A percentile compares a stretch with the other conserved stretches of the same genome.
Conservation (phyloP, 1,140 invertebrate species). For the Drosophila arizonae region DNA sequence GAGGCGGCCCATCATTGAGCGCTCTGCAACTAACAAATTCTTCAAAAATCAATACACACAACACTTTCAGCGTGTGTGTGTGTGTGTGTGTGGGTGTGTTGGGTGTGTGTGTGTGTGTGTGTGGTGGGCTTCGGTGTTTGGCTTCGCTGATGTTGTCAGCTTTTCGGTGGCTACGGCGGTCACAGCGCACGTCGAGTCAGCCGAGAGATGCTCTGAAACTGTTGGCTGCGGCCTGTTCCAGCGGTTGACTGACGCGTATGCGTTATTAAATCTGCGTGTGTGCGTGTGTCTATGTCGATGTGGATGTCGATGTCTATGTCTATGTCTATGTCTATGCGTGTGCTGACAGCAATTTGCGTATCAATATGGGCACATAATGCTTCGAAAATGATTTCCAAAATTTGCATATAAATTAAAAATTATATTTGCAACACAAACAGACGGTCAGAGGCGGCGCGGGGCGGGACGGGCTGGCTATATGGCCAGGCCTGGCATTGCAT, state of each 20-base stretch:
- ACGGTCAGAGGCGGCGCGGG: slow-evolving; percentile 12
- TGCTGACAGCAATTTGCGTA: slow-evolving; percentile 80
- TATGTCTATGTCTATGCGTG: slow-evolving; percentile 56
- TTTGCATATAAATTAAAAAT: slow-evolving; percentile 82
- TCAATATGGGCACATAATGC: slow-evolving; percentile 81
- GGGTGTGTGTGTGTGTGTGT: slow-evolving; percentile 12
- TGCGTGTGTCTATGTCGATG: slow-evolving; percentile 8
- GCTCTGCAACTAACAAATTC: slow-evolving; percentile 53
- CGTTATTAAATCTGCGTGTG: slow-evolving; percentile 76
- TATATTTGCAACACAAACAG: slow-evolving; percentile 80
- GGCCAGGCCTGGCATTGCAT: slow-evolving; percentile 13
- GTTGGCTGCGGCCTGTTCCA: slow-evolving; percentile 67
- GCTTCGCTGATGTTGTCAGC: slow-evolving; percentile 57
- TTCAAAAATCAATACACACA: slow-evolving; percentile 61
- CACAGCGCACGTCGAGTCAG: slow-evolving; percentile 29
- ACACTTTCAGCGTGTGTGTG: slow-evolving; percentile 2
- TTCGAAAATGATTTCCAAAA: slow-evolving; percentile 81
- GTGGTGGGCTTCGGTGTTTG: slow-evolving; percentile 35
- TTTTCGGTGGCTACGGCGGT: slow-evolving; percentile 59
- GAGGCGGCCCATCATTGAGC: slow-evolving; percentile 28
- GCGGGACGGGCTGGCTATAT: background rate
- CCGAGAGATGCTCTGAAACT: slow-evolving; percentile 34
- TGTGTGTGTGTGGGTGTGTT: background rate
- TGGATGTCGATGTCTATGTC: slow-evolving; percentile 28
- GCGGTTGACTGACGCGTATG: slow-evolving; percentile 76